Base-by-base conservation (phyloP, 2,888 invertebrate genomes). In the Dioctria rufipes region DNA sequence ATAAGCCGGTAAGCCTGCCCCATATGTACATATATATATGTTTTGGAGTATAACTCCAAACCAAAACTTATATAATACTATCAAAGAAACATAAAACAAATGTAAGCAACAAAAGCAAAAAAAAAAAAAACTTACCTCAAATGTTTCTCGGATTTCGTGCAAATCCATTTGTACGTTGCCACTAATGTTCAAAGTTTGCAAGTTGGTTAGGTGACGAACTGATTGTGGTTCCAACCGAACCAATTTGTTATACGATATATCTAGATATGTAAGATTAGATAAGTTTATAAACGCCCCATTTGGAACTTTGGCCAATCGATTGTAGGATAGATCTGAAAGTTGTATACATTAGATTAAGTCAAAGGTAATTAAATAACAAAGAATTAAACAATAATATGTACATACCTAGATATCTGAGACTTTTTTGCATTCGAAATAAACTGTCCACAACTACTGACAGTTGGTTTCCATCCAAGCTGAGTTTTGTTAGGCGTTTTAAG, bases 221-320 rank as follows among this genome's bases (percentile, higher is more conserved):
- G 88, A 86, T 83, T 92, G 92, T 5, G 92, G 91, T 86, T 94
- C 93, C 82, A 94, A 91, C 77, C 92, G 90, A 84, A 93, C 92
- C 84, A 95, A 90, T 88, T 94, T 94, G 87, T 95, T 95, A 87
- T 93, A 93, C 83, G 94, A 93, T 81, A 96, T 91, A 88, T 95
- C 95, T 83, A 96, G 89, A 84, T 93, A 92, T 82, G 90, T 90
- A 80, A 95, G 90, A 81, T 92, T 91, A 73, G 93, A 92, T 83
- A 94, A 90, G 89, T 95, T 95, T 84, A 91, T 90, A 86, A 96
- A 94, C 73, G 95, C 93, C 83, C 92, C 92, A 80, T 93, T 92
- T 83, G 94, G 93, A 84, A 96, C 91, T 87, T 94, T 92, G 60
- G 93, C 94, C 83, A 96, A 90, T 67, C 94, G 92, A 87, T 95